Base-by-base conservation (phyloP, 2,113 vertebrate species). In the Pithys albifrons region DNA sequence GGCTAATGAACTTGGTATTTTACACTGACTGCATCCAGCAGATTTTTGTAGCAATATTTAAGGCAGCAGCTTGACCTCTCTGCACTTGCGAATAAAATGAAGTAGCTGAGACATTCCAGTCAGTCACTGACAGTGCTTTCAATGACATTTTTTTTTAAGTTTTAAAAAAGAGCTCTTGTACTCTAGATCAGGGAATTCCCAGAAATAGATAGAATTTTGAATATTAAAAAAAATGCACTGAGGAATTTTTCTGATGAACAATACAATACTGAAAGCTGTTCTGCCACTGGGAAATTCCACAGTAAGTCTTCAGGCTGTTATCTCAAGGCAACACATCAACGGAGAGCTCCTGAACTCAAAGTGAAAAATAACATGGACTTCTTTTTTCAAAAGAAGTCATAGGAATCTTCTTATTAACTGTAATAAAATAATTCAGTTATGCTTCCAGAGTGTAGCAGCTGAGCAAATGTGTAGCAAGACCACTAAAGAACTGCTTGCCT, bases 231-330 rank as follows among this genome's bases (percentile, higher is more conserved):
- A 88, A 76, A 90, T 71, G 39, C n/a, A 83, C 37, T 75, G 48
- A 78, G 20, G 55, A 77, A 52, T 94, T 90, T 92, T 72, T 76
- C 64, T 85, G 58, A 15, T 79, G 61, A 73, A 73, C 75, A 84
- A 10, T 54, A n/a, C 18, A 39, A 20, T 74, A 87, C 49, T 85
- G 71, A 92, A 86, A 92, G 27, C 71, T 85, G 12, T 73, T 91
- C 67, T 95, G 41, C 79, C 86, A 73, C 78, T 69, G 73, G 66
- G 70, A 91, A 95, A 93, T 90, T 85, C 91, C 64, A 20, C 48
- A 73, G 25, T 58, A 91, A 84, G 20, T 83, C 14, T 52, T 94
- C 54, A 84, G 75, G 14, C 76, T 79, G 31, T 8, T 73, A 5
- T 88, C 45, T 87, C 85, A 74, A 66, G 74, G 57, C 41, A 89